phyloP scores from a whole-genome alignment of 2,113 vertebrate species.

The Elanus axillaris region DNA sequence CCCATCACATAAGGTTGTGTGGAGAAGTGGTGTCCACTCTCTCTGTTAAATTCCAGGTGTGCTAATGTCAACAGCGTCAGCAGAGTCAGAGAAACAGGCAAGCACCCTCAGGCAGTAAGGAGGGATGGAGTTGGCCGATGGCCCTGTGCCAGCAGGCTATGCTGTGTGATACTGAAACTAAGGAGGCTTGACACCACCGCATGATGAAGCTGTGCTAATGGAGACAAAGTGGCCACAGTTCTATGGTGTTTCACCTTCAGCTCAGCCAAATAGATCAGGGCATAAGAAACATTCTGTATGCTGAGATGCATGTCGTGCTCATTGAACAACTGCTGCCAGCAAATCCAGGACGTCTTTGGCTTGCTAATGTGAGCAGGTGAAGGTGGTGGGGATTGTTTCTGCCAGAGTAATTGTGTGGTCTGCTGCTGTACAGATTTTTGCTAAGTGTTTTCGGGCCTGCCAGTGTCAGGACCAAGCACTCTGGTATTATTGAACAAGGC shows the following conservation, averaged over 20 bases:
- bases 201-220: not conserved
- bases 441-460: not conserved
- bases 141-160: not conserved
- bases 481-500: not conserved
- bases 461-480: not conserved
- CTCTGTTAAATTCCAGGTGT: not conserved
- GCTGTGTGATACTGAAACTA: not conserved
- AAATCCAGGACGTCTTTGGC: not conserved
- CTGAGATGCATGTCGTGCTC: not conserved
- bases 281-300: not conserved
- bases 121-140: not conserved
- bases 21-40: not conserved
- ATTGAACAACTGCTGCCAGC: not conserved
- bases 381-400: not conserved
- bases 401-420: not conserved
- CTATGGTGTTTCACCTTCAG: not conserved
- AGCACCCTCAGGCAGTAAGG: not conserved
- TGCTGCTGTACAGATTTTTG: not conserved
- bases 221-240: not conserved
- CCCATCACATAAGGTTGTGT: too few relatives aligned
- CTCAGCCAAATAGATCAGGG: not conserved
- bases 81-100: not conserved
- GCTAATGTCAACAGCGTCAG: not conserved
- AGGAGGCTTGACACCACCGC: not conserved
- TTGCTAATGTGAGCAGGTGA: not conserved